Conservation (phyloP, 2,888 invertebrate genomes). For the Auanema freiburgensis region DNA sequence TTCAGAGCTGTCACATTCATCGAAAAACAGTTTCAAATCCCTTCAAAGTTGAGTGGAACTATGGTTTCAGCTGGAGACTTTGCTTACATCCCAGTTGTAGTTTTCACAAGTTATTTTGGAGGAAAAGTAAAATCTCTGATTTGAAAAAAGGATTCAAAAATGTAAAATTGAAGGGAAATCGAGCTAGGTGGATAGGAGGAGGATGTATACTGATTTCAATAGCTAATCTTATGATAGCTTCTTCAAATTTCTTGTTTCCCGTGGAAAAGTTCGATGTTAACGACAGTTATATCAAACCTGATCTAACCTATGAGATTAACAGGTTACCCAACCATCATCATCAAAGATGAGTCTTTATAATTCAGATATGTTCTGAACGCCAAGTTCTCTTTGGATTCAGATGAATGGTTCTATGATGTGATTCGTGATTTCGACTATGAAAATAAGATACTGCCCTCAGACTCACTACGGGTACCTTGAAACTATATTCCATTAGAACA, state of each 20-base stretch:
- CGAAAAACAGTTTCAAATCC: constrained; percentile 64
- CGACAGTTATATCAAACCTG: constrained; percentile 27
- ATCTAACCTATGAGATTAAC: constrained; percentile 35
- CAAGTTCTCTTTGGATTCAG: constrained; percentile 1
- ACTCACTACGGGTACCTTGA: not conserved
- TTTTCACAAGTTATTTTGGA: constrained; percentile 62
- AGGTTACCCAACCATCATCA: constrained; percentile 6
- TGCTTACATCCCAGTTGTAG: constrained; percentile 62
- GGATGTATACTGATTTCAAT: constrained; percentile 62
- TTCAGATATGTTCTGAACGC: constrained; percentile 14
- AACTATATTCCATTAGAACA: not conserved
- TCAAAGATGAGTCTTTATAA: not conserved
- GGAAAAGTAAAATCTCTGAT: constrained; percentile 45
- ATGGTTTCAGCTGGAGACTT: constrained; percentile 64
- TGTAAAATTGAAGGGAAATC: constrained; percentile 51
- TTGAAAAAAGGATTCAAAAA: not conserved
- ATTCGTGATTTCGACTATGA: not conserved
- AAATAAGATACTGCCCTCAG: not conserved
- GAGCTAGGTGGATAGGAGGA: constrained; percentile 63
- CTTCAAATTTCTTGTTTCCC: constrained; percentile 62
- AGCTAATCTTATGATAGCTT: constrained; percentile 59
- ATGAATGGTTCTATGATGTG: constrained; percentile 12
- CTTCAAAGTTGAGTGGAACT: constrained; percentile 56
- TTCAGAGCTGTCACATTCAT: constrained; percentile 62
- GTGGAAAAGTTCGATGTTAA: constrained; percentile 45